Evolutionary conservation across 2,888 invertebrate genomes (phyloP).

Genomic region (Hirtodrosophila duncani): DNA sequence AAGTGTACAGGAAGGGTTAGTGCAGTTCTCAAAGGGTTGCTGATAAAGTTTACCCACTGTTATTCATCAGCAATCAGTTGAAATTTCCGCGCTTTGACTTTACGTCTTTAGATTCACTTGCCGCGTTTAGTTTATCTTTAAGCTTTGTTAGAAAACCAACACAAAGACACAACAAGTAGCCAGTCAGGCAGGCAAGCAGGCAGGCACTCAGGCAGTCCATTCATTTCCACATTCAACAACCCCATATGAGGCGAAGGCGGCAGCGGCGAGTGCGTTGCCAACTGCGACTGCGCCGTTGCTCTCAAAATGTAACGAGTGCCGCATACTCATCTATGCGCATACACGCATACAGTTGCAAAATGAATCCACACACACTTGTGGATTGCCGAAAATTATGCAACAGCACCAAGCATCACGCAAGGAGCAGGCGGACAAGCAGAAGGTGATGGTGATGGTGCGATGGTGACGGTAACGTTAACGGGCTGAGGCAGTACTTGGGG

Average conservation of each 20-base stretch:
- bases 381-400: conserved; percentile 73
- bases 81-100: conserved; percentile 32
- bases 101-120: conserved; percentile 39
- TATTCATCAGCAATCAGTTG: no score
- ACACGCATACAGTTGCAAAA: conserved; percentile 25
- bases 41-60: no score
- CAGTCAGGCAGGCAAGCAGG: conserved; percentile 35
- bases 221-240: conserved; percentile 28
- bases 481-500: conserved; percentile 12
- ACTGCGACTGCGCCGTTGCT: conserved; percentile 43
- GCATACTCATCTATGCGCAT: conserved; percentile 13
- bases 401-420: conserved; percentile 47
- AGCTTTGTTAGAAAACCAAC: conserved; percentile 38
- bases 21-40: conserved; percentile 14
- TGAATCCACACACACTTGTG: conserved; percentile 74
- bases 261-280: not conserved
- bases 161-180: conserved; percentile 73
- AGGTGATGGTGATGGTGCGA: not conserved
- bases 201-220: conserved; percentile 12
- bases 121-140: conserved; percentile 21
- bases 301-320: conserved; percentile 21
- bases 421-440: conserved; percentile 10
- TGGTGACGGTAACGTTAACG: not conserved
- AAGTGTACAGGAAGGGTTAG: conserved; percentile 18
- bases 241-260: conserved; percentile 8